Conservation (phyloP, 1,140 invertebrate genomes). For the Leptinotarsa lineolata region DNA sequence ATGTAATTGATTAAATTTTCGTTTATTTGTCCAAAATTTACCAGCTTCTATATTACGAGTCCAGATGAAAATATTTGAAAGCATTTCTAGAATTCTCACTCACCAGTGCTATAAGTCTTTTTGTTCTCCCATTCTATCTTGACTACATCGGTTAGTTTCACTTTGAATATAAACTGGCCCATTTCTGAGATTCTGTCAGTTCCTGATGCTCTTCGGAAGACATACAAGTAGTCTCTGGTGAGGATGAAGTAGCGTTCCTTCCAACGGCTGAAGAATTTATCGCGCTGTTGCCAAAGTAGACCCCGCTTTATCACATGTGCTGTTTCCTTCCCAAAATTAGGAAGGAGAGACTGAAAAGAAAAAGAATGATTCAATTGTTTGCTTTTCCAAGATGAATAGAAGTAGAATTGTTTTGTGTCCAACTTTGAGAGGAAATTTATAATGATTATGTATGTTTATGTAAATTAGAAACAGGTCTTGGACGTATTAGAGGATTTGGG, state of each 20-base stretch:
- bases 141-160: constrained; percentile 69
- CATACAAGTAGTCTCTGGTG: constrained; percentile 71
- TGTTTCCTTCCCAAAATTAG: constrained; percentile 46
- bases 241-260: constrained; percentile 73
- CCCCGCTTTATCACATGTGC: constrained; percentile 65
- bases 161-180: constrained; percentile 74
- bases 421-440: no score
- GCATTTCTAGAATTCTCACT: neutral
- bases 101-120: constrained; percentile 61
- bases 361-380: neutral
- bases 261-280: constrained; percentile 70
- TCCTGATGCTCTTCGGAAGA: constrained; percentile 68
- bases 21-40: no score
- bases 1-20: no score
- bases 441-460: no score
- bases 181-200: constrained; percentile 69
- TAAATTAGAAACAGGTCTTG: no score
- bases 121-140: constrained; percentile 68
- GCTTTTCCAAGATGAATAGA: no score
- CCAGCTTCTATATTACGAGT: no score
- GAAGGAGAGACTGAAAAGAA: constrained; percentile 56
- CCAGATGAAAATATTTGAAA: no score
- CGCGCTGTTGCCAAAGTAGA: constrained; percentile 69
- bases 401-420: no score
- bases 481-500: no score